Base-by-base conservation (phyloP, 2,113 vertebrate species). In the Cololabis saira region DNA sequence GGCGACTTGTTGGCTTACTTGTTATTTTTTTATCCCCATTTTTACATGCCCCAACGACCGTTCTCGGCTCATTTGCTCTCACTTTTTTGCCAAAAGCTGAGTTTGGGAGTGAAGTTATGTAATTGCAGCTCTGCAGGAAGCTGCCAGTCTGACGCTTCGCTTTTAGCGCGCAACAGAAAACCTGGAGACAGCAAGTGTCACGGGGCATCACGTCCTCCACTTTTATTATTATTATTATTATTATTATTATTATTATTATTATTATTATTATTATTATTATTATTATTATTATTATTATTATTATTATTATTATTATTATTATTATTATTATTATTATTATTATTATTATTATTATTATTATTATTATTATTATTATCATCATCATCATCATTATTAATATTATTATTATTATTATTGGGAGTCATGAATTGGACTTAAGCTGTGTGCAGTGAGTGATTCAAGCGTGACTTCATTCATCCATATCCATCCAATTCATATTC, bases 91-190 rank as follows among this genome's bases (percentile, higher is more conserved):
- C 17, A 0, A 48, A 30, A 68, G 50, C 71, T 61, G 80, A 87
- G 73, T 84, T 87, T 1, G 16, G 19, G 62, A 80, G 65, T 59
- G 78, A 89, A 91, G 84, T 91, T 90, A 89, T 78, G 82, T 89
- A 89, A 89, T 55, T 70, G 59, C 45, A 19, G 45, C 56, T 37
- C 24, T 11, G 64, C 60, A 41, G 79, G 44, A 67, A 48, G 61
- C 72, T 62, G 63, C 37, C n/a, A n/a, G n/a, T n/a, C 5, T 37
- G 74, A 54, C 49, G 66, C 73, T 45, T 50, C 18, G 50, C 62
- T 73, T 50, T 61, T 19, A 19, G 76, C 56, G 57, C 67, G 45
- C 71, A 60, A 47, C 52, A 61, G 19, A 66, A 74, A 67, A 48
- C 56, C 64, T 61, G 61, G 67, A 44, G 47, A 71, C 61, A 69